Base-by-base conservation (phyloP, 2,797 vertebrate species). In the Cossypha heuglini region DNA sequence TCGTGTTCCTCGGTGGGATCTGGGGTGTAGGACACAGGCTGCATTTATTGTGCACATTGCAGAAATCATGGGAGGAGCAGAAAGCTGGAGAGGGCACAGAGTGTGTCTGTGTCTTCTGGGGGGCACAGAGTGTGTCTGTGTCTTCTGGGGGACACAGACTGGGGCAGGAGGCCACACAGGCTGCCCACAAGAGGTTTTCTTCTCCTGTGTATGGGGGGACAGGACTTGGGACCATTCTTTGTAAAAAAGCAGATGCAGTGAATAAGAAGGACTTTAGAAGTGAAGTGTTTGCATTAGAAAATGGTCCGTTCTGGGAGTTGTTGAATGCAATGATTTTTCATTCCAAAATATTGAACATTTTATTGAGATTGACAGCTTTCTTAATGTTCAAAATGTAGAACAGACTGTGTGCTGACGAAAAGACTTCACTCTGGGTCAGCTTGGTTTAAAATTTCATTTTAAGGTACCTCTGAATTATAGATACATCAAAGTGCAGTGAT, bases 41-140 rank as follows among this genome's bases (percentile, higher is more conserved):
- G 19, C 17, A 31, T 22, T 77, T 46, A 38, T 4, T 16, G 40
- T 25, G 19, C 1, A 2, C 1, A 0, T 31, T 31, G 38, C 38
- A 83, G 76, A n/a, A 86, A 42, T 42, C 51, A 38, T 12, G 5
- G 46, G 38, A 33, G 38, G 20, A 76, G 48, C 69, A 62, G 69
- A 66, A 63, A 71, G 28, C 43, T 66, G 59, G 61, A 37, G n/a
- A 45, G 14, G 35, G 16, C 0, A 0, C 43, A 54, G 72, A 22
- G 43, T 18, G 26, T 51, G 16, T 28, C 16, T 37, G 37, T 37
- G 37, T 37, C 37, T 37, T 37, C 37, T 68, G 2, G 7, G 38
- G 35, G 31, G 13, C 45, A 37, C 21, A 59, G 52, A 5, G 43
- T 18, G 26, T 51, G 16, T 28, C 16, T 37, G 37, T 37, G 37